A percentile compares a stretch with the other conserved stretches of the same genome.
These are phyloP conservation scores for Hippasteria phrygiana DNA, from an alignment of 53 echinoderm and acorn worm species.

Conservation along the genomic window DNA sequence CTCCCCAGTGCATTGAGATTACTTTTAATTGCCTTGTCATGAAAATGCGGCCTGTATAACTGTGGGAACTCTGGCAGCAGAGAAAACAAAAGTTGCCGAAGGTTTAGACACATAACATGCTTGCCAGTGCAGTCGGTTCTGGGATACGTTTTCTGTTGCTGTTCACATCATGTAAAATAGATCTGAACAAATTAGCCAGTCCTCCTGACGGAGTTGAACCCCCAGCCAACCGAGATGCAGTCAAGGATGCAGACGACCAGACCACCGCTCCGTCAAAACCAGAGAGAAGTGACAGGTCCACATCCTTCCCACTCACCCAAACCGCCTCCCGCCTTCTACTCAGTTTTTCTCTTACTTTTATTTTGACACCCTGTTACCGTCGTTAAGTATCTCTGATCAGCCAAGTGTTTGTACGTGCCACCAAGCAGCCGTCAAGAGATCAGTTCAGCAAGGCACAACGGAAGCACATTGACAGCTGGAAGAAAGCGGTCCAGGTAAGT, in stretches of 20 bases:
- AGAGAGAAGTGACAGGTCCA: slow-evolving; percentile 30
- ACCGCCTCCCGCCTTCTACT: not conserved
- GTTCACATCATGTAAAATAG: not conserved
- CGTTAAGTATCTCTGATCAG: slow-evolving; percentile 86
- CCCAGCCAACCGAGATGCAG: slow-evolving; percentile 10
- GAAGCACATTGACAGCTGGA: slow-evolving; percentile 91
- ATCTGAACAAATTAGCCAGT: not conserved
- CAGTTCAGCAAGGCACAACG: slow-evolving; percentile 96
- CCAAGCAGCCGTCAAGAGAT: slow-evolving; percentile 91
- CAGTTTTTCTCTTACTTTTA: slow-evolving; percentile 30
- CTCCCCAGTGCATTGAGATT: too few relatives aligned
- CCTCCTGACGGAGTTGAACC: not conserved
- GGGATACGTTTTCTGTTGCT: not conserved
- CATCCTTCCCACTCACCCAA: not conserved
- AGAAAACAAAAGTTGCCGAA: not conserved
- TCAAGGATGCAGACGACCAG: not conserved
- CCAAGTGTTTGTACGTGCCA: slow-evolving; percentile 90
- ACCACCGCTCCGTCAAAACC: not conserved
- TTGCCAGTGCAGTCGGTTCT: not conserved
- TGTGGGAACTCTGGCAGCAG: not conserved
- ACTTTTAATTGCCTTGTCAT: too few relatives aligned
- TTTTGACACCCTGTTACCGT: slow-evolving; percentile 24
- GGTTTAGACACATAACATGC: too few relatives aligned
- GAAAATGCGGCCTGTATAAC: too few relatives aligned
- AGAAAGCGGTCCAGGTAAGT: slow-evolving; percentile 88